Evolutionary conservation across 2,888 invertebrate genomes (phyloP).

Genomic region (Neocrepidodera transversa): DNA sequence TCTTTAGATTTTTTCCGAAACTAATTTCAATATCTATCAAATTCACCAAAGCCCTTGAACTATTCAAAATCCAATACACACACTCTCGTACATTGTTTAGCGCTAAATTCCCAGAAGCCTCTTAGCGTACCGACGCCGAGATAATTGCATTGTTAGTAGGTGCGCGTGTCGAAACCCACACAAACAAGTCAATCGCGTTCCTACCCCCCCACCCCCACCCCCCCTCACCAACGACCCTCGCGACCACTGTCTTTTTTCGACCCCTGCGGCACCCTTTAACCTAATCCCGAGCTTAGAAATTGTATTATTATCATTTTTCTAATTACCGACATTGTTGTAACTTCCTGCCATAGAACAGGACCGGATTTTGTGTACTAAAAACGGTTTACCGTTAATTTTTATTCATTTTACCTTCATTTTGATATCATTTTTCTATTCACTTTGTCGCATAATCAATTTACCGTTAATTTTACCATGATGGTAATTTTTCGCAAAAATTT

Average conservation of each 20-base stretch:
- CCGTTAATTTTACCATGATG: no score
- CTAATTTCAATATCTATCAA: no score
- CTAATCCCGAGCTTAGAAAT: conserved; percentile 44
- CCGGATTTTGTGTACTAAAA: not conserved
- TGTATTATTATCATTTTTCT: conserved; percentile 43
- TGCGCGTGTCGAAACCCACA: conserved; percentile 36
- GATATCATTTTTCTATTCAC: no score
- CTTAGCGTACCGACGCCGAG: conserved; percentile 38
- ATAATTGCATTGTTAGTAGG: conserved; percentile 46
- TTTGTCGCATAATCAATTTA: no score
- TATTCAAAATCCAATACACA: no score
- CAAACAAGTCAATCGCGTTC: conserved; percentile 43
- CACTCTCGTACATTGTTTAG: no score
- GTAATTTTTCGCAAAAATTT: no score
- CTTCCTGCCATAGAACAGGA: conserved; percentile 18
- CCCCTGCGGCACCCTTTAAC: conserved; percentile 20
- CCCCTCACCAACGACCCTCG: no score
- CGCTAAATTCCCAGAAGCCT: conserved; percentile 14
- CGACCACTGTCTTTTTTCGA: conserved; percentile 7
- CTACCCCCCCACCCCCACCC: conserved; percentile 21
- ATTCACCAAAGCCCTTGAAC: no score
- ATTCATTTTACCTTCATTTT: no score
- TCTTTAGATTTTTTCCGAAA: no score
- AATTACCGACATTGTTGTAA: conserved; percentile 44
- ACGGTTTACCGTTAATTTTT: no score